Evolutionary conservation across 2,797 vertebrate species (phyloP), one percentile per base, ranked within the genome.

Genomic region (Brotula barbata): DNA sequence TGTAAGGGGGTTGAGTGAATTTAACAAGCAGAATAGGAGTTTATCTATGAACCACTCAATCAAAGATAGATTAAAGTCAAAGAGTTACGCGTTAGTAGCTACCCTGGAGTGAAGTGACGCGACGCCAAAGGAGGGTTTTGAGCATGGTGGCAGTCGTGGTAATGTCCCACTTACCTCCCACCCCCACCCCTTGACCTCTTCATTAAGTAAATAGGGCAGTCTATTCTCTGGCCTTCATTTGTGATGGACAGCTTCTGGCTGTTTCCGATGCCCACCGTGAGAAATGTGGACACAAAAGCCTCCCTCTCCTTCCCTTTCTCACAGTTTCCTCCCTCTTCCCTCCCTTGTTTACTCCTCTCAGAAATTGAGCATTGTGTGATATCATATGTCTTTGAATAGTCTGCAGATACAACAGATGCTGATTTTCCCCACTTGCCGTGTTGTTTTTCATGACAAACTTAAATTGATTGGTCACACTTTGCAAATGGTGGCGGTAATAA

Each of bases 381-480:
- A 84, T 85, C 77, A 73, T 68, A 69, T 78, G 73, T 77, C 79
- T 65, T 63, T 79, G 72, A 82, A 66, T 60, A 67, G 58, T 64
- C 58, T 7, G 22, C 53, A 58, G 51, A 61, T 77, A 52, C 44
- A 69, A 75, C 88, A 87, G 83, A 86, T 88, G 86, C 85, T 44
- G 77, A 84, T 81, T 86, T 76, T 80, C 78, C 17, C 51, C 71
- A 73, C 79, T 81, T 16, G 44, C n/a, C 41, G 66, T 81, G 71
- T 77, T 86, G 74, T 84, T 88, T 87, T 84, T 74, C 79, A 75
- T 72, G 20, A 76, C 77, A 64, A 85, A 82, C 64, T 77, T 58
- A 39, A 86, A 91, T 87, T 41, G 81, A 91, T 90, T 81, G 58
- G 89, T 88, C 83, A 83, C 81, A 73, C 81, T 84, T 77, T 54